Conservation (phyloP, 2,888 invertebrate genomes). For the Temnothorax rugatulus region DNA sequence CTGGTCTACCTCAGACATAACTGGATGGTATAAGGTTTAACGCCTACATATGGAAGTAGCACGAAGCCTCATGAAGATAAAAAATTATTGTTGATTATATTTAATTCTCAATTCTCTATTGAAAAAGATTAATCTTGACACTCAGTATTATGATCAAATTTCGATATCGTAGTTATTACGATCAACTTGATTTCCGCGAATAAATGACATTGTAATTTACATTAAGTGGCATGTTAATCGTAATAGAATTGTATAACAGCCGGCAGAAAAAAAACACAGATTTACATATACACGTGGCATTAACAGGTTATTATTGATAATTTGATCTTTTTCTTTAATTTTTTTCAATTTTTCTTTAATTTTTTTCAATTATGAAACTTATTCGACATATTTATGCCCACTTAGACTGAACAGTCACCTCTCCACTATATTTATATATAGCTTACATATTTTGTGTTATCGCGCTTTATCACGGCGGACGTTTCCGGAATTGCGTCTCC, state of each 20-base stretch:
- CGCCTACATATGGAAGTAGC: not conserved
- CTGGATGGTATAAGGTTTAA: not conserved
- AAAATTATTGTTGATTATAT: not conserved
- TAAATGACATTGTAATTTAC: not conserved
- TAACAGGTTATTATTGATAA: not conserved
- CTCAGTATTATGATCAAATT: not conserved
- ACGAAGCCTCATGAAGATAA: not conserved
- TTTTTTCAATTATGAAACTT: not conserved
- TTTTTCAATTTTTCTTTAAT: not conserved
- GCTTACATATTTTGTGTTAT: not conserved
- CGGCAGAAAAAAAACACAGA: not conserved
- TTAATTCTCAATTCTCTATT: not conserved
- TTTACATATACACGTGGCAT: not conserved
- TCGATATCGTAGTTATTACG: not conserved
- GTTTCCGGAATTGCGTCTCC: not conserved
- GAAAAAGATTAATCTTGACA: not conserved
- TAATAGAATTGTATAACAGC: not conserved
- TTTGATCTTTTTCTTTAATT: not conserved
- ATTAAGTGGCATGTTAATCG: not conserved
- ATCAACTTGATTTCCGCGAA: not conserved
- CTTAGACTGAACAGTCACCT: not conserved
- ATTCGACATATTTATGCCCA: not conserved
- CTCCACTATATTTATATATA: not conserved
- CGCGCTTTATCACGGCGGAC: not conserved
- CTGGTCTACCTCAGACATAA: conserved; percentile 34